Conservation (phyloP, 2,888 invertebrate species). For the Drosophila nr. perissopoda region DNA sequence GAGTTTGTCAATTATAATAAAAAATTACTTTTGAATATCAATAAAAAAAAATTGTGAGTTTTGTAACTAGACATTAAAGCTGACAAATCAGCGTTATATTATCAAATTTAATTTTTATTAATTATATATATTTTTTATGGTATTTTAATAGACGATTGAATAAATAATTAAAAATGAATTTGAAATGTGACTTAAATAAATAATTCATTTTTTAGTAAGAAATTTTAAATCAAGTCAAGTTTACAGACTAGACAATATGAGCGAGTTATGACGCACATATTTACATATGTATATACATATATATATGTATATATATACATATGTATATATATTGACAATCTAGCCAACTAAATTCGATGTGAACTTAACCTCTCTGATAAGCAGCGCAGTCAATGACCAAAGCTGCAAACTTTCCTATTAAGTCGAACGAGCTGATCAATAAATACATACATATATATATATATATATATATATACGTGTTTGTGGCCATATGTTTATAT, state of each 20-base stretch:
- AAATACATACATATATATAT: background rate
- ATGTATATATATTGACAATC: background rate
- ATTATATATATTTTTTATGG: background rate
- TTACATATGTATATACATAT: background rate
- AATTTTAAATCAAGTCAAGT: background rate
- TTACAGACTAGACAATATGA: too few relatives aligned
- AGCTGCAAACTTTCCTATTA: background rate
- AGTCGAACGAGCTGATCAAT: background rate
- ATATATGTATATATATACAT: background rate
- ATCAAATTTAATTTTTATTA: background rate
- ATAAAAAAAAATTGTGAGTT: accelerated
- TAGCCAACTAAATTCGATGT: background rate
- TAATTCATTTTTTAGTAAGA: accelerated
- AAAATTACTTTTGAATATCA: background rate
- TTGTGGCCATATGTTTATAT: background rate
- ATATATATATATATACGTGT: background rate
- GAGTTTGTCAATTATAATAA: background rate
- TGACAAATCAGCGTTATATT: background rate
- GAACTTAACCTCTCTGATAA: slow-evolving; percentile 3
- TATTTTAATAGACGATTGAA: background rate
- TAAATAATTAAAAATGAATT: background rate
- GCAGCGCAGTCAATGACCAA: slow-evolving; percentile 13
- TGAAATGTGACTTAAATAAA: background rate
- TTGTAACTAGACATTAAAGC: background rate
- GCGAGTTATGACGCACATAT: background rate